Base-by-base conservation (phyloP, 2,888 invertebrate genomes). In the Ophion obscuratus region DNA sequence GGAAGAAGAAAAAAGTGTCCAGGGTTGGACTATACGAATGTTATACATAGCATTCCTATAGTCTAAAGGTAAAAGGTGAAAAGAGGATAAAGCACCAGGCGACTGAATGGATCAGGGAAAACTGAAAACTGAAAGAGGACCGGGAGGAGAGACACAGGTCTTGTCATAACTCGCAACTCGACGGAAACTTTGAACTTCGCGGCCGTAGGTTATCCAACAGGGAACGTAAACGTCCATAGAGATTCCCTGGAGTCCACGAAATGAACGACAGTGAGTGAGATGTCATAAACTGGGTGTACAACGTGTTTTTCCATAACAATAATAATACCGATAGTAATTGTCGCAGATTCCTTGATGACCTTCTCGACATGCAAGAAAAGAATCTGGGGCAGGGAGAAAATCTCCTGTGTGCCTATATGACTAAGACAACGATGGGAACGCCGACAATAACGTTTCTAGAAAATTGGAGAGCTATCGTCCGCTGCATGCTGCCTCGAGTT, bases 91-190 rank as follows among this genome's bases (percentile, higher is more conserved):
- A 47, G 36, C 68, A 59, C 59, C 62, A 31, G 27, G 40, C 5
- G 47, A 59, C 59, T 14, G 67, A 62, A 11, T 36, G 17, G 57
- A 47, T 36, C 27, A 44, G 59, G 62, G 68, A 68, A 74, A 47
- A 66, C 59, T 53, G 66, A 20, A 64, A 81, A 44, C n/a, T 27
- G 40, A 44, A 47, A 62, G 53, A 27, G 7, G 27, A 2, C 27
- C 17, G n/a, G 61, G 20, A 64, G 20, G 57, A 27, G 70, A 44
- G n/a, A 66, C 70, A 76, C 44, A 47, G 66, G 44, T 66, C 89
- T 89, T 89, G 91, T 91, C 91, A 90, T 90, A 91, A 91, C 89
- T 91, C 87, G 80, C 88, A 90, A 89, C 84, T 85, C 88, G 85
- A 74, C 59, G 68, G 78, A 89, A 90, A 89, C 90, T 89, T 88